phyloP scores from a whole-genome alignment of 2,797 vertebrate species.

The Pseudopleuronectes americanus region DNA sequence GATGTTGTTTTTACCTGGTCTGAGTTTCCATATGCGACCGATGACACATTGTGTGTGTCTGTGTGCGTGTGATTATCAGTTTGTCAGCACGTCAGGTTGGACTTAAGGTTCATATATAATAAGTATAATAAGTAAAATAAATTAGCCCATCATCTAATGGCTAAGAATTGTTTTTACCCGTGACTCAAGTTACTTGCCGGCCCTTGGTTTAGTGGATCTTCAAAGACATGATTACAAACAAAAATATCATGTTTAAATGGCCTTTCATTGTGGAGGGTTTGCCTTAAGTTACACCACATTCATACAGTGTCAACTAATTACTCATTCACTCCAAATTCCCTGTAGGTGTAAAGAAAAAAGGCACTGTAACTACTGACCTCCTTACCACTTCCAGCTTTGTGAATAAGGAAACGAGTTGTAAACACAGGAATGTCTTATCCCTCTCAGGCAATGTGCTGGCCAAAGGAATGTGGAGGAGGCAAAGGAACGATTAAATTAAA shows the following conservation, averaged over 20 bases:
- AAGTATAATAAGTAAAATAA: no score
- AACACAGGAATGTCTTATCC: constrained; percentile 56
- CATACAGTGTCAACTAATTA: neutral
- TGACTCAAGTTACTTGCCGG: no score
- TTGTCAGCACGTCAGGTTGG: no score
- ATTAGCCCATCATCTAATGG: no score
- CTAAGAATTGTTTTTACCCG: no score
- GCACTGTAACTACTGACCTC: neutral
- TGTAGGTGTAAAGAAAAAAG: neutral
- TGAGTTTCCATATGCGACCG: no score
- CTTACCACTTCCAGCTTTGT: constrained; percentile 16
- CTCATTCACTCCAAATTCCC: neutral
- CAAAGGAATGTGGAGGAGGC: constrained; percentile 72
- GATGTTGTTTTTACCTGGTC: no score
- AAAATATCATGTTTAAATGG: neutral
- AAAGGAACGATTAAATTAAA: constrained; percentile 44
- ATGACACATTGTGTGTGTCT: no score
- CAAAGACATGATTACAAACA: neutral
- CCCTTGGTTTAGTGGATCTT: neutral
- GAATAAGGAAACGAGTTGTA: constrained; percentile 35
- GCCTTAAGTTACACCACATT: neutral
- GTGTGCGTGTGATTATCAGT: no score
- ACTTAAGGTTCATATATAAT: no score
- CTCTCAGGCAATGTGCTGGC: constrained; percentile 48
- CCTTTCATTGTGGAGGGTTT: neutral